Evolutionary conservation across 2,113 vertebrate genomes (phyloP).

Genomic region (Eulacestoma nigropectus): DNA sequence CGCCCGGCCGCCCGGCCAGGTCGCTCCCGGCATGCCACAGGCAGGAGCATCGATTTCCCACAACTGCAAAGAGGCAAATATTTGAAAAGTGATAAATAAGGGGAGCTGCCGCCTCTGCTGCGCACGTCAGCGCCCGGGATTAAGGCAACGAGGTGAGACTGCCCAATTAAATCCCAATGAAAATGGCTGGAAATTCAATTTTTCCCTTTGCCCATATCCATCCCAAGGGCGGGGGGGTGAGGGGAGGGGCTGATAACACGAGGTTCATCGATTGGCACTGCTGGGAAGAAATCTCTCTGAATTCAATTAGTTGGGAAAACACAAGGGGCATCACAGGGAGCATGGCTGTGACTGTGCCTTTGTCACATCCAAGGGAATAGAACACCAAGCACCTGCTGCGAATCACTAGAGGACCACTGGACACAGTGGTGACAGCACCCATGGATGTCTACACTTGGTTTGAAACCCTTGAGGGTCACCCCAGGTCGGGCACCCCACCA

Average conservation of each 20-base stretch:
- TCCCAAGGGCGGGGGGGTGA: background rate
- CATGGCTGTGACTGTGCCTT: background rate
- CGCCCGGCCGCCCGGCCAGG: background rate
- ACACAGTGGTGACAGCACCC: background rate
- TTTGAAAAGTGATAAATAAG: conserved; percentile 65
- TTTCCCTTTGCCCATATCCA: background rate
- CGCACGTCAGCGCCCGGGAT: background rate
- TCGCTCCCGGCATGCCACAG: conserved; percentile 54
- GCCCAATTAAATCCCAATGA: conserved; percentile 57
- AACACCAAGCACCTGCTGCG: fast-evolving
- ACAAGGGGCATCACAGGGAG: background rate
- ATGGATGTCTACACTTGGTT: background rate
- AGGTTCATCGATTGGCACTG: conserved; percentile 36
- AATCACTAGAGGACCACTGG: background rate
- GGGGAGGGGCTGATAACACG: background rate
- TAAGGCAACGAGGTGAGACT: conserved; percentile 57
- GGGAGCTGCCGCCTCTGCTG: conserved; percentile 16
- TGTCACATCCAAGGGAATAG: background rate
- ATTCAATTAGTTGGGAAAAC: conserved; percentile 52
- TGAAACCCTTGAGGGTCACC: background rate
- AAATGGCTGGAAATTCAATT: conserved; percentile 56
- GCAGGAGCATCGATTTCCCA: conserved; percentile 48
- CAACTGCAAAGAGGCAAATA: conserved; percentile 51
- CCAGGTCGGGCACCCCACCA: background rate
- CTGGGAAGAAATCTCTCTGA: conserved; percentile 48